Conservation (phyloP, 2,888 invertebrate genomes). For the Ommatoiulus sabulosus region DNA sequence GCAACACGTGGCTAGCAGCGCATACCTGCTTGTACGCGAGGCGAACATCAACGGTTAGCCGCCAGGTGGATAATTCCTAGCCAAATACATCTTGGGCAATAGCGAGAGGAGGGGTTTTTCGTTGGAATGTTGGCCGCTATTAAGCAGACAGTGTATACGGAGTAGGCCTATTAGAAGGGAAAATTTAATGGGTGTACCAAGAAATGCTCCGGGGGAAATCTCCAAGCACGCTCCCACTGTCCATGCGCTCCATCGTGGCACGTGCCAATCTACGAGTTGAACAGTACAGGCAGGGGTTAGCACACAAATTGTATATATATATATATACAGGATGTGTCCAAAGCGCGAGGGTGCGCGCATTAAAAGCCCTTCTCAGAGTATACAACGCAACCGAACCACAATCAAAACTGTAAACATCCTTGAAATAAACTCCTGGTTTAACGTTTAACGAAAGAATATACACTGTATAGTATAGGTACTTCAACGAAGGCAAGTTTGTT, state of each 20-base stretch:
- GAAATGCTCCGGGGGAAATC: neutral
- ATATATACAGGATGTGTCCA: too few species aligned
- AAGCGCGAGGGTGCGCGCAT: too few species aligned
- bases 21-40: neutral
- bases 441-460: too few species aligned
- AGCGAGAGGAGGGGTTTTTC: neutral
- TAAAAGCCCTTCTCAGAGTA: too few species aligned
- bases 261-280: neutral
- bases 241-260: neutral
- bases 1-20: conserved; percentile 16
- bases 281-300: neutral
- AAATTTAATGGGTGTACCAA: conserved; percentile 26
- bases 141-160: conserved; percentile 30
- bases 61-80: conserved; percentile 30
- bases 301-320: too few species aligned
- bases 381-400: neutral
- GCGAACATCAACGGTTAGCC: neutral
- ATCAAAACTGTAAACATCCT: neutral
- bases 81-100: conserved; percentile 27
- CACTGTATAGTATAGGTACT: too few species aligned
- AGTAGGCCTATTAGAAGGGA: conserved; percentile 25
- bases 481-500: too few species aligned
- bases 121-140: conserved; percentile 25
- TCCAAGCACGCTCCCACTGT: neutral
- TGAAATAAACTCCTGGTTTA: too few species aligned